Conservation (phyloP, 2,797 vertebrate species). For the Mormyrops attenuatus region DNA sequence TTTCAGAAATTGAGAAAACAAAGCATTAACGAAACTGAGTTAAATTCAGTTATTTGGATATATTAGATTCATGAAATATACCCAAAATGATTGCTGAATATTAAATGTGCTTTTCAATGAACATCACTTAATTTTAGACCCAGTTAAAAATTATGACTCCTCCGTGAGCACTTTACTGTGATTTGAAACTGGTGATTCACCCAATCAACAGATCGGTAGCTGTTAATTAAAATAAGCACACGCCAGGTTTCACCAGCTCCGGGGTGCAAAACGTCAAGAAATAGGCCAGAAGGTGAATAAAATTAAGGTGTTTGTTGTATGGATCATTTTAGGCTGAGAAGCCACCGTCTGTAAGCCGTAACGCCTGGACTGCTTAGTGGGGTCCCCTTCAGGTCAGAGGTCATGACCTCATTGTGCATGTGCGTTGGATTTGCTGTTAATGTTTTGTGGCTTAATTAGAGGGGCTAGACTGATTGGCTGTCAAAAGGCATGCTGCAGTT, state of each 20-base stretch:
- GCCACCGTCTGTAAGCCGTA: not conserved
- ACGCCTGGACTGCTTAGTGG: not conserved
- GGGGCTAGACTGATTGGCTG: not conserved
- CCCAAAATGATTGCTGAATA: not conserved
- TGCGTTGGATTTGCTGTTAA: not conserved
- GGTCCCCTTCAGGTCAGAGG: not conserved
- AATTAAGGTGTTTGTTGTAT: not conserved
- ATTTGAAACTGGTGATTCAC: not conserved
- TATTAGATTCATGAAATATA: not conserved
- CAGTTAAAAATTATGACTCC: not conserved
- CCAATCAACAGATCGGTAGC: not conserved
- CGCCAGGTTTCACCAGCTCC: not conserved
- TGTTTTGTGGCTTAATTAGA: constrained; percentile 1
- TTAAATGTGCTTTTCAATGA: not conserved
- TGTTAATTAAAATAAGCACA: not conserved
- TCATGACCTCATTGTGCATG: not conserved
- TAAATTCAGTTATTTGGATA: not conserved
- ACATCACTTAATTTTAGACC: not conserved
- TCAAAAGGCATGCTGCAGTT: not conserved
- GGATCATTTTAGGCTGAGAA: not conserved
- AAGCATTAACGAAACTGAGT: not conserved
- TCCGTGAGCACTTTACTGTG: not conserved
- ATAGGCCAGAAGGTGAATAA: not conserved
- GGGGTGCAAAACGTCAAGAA: not conserved
- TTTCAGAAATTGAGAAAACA: too few species aligned